Base-by-base conservation (phyloP, 2,113 vertebrate species). In the Notothenia rossii region DNA sequence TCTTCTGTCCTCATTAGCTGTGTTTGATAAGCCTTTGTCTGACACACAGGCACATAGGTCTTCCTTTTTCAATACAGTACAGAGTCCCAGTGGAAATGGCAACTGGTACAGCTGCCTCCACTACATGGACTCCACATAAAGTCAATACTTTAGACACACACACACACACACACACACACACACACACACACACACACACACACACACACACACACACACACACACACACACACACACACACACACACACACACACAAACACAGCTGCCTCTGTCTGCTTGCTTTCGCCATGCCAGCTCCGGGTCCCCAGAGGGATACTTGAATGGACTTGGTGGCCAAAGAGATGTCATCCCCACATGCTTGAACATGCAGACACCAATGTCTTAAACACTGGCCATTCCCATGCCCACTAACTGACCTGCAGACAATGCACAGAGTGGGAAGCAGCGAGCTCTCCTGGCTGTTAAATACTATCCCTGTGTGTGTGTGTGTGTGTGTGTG, bases 71-170 rank as follows among this genome's bases (percentile, higher is more conserved):
- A 62, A 11, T 22, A 55, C 63, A 72, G 56, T 72, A 10, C 13
- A 3, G 56, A 15, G 49, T 59, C 72, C 56, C 83, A 59, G 79
- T 75, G 80, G 54, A 82, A 73, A 69, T 29, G 69, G 25, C 66
- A 71, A 72, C 73, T 74, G 70, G 72, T 86, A 71, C 88, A 79
- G 78, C 88, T 88, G 84, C 78, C 51, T 77, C 22, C 80, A 80
- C 69, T 60, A 36, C 58, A 80, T 40, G 59, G 72, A 75, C 77
- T 74, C 69, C 63, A 77, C 77, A 68, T 75, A 29, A 79, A 85
- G 86, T 77, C 83, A 70, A 73, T 79, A 63, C 49, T 71, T 59
- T 13, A 64, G 40, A 43, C 75, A 83, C 36, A 29, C 25, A 29
- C 45, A 76, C 71, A 29, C 29, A 29, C 25, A 29, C 29, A 29